These are phyloP conservation scores for Vulpes vulpes DNA, from an alignment of 2,113 vertebrate species.

Conservation along the genomic window DNA sequence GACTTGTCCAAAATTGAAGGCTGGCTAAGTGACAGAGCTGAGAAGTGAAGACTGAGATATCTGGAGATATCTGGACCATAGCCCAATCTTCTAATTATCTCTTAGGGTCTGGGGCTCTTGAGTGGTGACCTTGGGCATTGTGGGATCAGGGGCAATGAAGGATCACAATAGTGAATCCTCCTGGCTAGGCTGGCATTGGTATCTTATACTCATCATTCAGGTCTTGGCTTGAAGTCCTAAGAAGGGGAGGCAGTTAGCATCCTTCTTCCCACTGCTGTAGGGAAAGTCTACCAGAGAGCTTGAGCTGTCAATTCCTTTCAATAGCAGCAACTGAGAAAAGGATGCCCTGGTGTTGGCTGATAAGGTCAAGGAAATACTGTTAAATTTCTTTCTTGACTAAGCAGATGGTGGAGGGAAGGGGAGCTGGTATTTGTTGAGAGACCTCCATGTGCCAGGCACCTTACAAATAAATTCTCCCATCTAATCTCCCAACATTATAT, in stretches of 20 bases:
- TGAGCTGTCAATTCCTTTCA: background rate
- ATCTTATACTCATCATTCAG: background rate
- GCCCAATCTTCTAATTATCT: background rate
- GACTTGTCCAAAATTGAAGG: background rate
- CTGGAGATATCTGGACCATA: background rate
- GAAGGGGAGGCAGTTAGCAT: background rate
- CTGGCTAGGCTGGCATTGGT: background rate
- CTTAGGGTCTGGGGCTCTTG: background rate
- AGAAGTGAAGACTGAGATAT: background rate
- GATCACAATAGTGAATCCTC: background rate
- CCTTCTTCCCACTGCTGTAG: background rate
- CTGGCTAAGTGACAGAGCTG: background rate
- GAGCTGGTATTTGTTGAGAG: background rate
- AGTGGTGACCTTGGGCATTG: background rate
- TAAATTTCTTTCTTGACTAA: slow-evolving; percentile 27
- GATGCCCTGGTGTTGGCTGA: background rate
- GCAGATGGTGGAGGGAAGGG: background rate
- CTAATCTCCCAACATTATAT: background rate
- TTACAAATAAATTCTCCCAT: background rate
- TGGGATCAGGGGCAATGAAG: background rate
- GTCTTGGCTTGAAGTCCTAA: background rate
- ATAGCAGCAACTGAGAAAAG: background rate
- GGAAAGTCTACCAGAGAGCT: background rate
- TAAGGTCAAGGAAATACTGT: slow-evolving; percentile 29
- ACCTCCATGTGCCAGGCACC: background rate